phyloP scores from a whole-genome alignment of 2,113 vertebrate species.

The Halcyon malimbica region DNA sequence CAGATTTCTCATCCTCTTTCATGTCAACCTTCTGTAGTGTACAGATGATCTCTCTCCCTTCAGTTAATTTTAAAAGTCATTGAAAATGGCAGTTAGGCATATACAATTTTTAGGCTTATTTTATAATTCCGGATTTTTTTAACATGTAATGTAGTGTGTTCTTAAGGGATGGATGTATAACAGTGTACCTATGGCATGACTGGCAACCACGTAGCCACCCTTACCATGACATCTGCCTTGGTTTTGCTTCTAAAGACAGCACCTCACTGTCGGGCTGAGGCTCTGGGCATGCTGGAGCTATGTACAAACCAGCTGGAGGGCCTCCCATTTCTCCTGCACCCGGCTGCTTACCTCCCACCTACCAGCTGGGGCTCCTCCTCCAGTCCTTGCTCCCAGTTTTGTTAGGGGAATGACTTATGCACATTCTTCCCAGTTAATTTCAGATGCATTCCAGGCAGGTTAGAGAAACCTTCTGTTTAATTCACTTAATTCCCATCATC shows the following conservation, averaged over 20 bases:
- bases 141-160: neutral
- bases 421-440: neutral
- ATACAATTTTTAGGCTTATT: neutral
- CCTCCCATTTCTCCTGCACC: neutral
- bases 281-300: neutral
- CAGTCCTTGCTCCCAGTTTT: neutral
- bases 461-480: neutral
- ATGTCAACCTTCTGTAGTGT: neutral
- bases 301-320: neutral
- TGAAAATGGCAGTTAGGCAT: neutral
- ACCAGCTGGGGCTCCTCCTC: constrained; percentile 35
- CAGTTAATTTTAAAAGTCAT: neutral
- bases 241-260: neutral
- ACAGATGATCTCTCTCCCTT: neutral
- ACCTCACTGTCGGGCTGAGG: rapidly evolving
- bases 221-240: rapidly evolving
- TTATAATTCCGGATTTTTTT: neutral
- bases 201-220: neutral
- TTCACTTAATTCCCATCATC: neutral
- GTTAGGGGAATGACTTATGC: neutral
- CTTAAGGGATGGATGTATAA: neutral
- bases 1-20: constrained; percentile 2
- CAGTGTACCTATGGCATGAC: neutral
- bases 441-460: neutral
- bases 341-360: neutral